These are phyloP conservation scores for Parasteatoda lunata DNA, from an alignment of 2,888 invertebrate species.

Conservation along the genomic window DNA sequence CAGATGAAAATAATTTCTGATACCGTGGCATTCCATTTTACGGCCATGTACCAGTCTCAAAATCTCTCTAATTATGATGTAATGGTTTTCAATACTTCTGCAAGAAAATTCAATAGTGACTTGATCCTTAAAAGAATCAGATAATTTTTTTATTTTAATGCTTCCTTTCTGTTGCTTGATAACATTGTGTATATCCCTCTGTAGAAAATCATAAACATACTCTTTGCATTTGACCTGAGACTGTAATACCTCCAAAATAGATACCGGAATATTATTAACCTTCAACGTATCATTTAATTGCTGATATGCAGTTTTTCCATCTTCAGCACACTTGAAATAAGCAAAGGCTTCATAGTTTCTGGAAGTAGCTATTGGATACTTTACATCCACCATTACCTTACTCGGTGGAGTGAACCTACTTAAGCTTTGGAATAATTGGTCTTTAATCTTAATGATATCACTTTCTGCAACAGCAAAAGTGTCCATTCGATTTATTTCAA, in stretches of 20 bases:
- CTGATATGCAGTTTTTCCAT: constrained; percentile 31
- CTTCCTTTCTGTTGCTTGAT: neutral
- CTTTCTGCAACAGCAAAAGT: neutral
- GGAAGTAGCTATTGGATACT: neutral
- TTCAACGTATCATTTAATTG: constrained; percentile 10
- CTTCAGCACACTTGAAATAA: constrained; percentile 30
- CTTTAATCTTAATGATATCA: constrained; percentile 7
- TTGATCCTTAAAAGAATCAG: neutral
- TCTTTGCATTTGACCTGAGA: constrained; percentile 32
- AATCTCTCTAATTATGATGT: constrained; percentile 5
- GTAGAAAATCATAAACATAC: constrained; percentile 7
- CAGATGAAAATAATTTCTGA: constrained; percentile 13
- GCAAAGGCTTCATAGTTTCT: constrained; percentile 28
- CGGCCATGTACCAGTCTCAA: constrained; percentile 19
- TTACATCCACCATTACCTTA: constrained; percentile 40
- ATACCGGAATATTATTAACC: constrained; percentile 15
- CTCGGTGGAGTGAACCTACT: neutral
- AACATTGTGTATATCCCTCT: neutral
- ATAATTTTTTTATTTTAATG: neutral
- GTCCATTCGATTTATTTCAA: constrained; percentile 18
- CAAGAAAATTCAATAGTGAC: constrained; percentile 20
- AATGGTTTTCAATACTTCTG: constrained; percentile 11
- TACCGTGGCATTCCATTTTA: constrained; percentile 20
- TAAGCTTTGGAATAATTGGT: constrained; percentile 15
- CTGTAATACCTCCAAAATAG: constrained; percentile 10